Base-by-base conservation (phyloP, 2,888 invertebrate species). In the Fabriciana adippe region DNA sequence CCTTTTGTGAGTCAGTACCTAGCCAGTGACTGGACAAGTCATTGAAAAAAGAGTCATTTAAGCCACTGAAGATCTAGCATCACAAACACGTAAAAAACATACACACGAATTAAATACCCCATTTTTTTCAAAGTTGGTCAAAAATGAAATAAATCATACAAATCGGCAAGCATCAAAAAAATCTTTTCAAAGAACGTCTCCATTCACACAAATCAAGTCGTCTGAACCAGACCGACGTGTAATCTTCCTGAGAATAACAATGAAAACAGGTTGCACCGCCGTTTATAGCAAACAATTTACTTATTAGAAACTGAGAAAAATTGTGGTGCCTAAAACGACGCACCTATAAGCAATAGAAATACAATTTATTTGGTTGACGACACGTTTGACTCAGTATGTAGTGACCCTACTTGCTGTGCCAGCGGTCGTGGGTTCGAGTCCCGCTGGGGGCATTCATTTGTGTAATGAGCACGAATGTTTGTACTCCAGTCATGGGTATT, bases 281-380 rank as follows among this genome's bases (percentile, higher is more conserved):
- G 73, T 84, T 83, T 87, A 85, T 81, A 82, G 86, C 84, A 83
- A 88, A 88, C 88, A 85, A 89, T 91, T 91, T 88, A 90, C 89
- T 87, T 88, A 88, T 87, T 91, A 90, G 87, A 88, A 69, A 82
- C 78, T 75, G 75, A 80, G 78, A 84, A 85, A 86, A 82, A 81
- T n/a, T 81, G 72, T 70, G 61, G 64, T 16, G 55, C 11, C 70
- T 88, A 88, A 88, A 77, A 88, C 83, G 80, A 18, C 64, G 75
- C 79, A 69, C 61, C 1, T 26, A 53, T 16, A 54, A 48, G 14
- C n/a, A 21, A 2, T 41, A 8, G 11, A 41, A 41, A 11, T 14
- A 55, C 18, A 11, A 13, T 14, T 18, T 53, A 53, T 8, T 18
- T 16, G 6, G 3, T 21, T n/a, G n/a, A n/a, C n/a, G n/a, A n/a